A percentile compares a stretch with the other conserved stretches of the same genome.
These are phyloP conservation scores for Hystrix cristata DNA, from an alignment of 2,113 vertebrate species.

Conservation along the genomic window DNA sequence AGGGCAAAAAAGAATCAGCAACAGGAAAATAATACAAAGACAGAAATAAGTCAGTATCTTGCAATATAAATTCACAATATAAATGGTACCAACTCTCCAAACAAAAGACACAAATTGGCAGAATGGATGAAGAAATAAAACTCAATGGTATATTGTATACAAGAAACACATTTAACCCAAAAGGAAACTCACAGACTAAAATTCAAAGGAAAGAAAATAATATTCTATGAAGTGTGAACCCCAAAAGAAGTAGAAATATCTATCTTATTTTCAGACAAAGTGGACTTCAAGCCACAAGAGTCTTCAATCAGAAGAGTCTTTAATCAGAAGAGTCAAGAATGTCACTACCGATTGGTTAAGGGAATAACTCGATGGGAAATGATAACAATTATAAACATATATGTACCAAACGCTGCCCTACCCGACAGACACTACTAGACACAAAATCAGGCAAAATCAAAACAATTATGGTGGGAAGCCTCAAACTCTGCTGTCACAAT, in stretches of 20 bases:
- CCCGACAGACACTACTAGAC: background rate
- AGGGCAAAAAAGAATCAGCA: background rate
- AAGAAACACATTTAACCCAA: background rate
- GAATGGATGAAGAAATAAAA: background rate
- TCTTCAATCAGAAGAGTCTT: background rate
- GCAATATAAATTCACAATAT: background rate
- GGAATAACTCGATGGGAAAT: background rate
- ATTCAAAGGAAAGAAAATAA: background rate
- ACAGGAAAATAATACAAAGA: background rate
- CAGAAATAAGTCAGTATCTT: background rate
- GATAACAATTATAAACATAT: background rate
- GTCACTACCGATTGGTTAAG: background rate
- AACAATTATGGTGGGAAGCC: background rate
- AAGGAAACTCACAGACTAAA: background rate
- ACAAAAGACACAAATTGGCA: background rate
- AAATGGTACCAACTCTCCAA: background rate
- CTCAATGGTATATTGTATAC: background rate
- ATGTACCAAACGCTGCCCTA: background rate
- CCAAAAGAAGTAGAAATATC: background rate
- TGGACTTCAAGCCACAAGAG: background rate
- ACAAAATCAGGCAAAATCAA: background rate
- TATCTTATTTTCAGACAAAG: background rate
- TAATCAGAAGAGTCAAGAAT: background rate
- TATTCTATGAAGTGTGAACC: background rate
- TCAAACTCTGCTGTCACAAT: background rate